Evolutionary conservation across 2,113 vertebrate genomes (phyloP), one percentile per base, ranked within the genome.

Genomic region (Orientallactaga bullata): DNA sequence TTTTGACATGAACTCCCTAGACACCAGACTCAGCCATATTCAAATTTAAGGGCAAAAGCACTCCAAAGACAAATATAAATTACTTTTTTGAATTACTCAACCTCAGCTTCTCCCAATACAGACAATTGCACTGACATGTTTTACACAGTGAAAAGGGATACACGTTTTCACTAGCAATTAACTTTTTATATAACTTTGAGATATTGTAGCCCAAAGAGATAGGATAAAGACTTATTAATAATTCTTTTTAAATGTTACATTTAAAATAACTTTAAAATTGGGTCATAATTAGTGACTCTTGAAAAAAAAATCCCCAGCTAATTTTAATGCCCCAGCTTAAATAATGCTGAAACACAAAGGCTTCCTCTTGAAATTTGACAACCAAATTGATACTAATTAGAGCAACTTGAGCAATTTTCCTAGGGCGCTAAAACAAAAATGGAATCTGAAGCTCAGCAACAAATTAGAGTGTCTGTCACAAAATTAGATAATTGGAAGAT

Each of bases 301-400:
- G 86, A 77, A 86, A 85, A 28, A 65, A 85, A 96, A 95, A 95
- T 87, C 66, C 76, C 92, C 72, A 81, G 90, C 85, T 96, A 94
- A 89, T 96, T 89, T 96, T 91, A 97, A 95, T 94, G 77, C 55
- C 72, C 77, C 83, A 39, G 90, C 87, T 96, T 96, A 97, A 97
- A 93, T 96, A 96, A 95, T 89, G 85, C 87, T 93, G 82, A 89
- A 95, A 93, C 61, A 96, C 89, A 95, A 96, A 94, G 66, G 84
- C 84, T 96, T 95, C 92, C 72, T 96, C 92, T 89, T 94, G 81
- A 94, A 89, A 86, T 89, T 26, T 97, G 93, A 96, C 95, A 97
- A 93, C 87, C 80, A 96, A 95, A 96, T 94, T 96, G 92, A 84
- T 93, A 91, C 87, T 94, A 97, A 97, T 96, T 96, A 96, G 94